A percentile compares a stretch with the other conserved stretches of the same genome.
Conservation (phyloP, 2,888 invertebrate genomes). For the Graphium colonna region DNA sequence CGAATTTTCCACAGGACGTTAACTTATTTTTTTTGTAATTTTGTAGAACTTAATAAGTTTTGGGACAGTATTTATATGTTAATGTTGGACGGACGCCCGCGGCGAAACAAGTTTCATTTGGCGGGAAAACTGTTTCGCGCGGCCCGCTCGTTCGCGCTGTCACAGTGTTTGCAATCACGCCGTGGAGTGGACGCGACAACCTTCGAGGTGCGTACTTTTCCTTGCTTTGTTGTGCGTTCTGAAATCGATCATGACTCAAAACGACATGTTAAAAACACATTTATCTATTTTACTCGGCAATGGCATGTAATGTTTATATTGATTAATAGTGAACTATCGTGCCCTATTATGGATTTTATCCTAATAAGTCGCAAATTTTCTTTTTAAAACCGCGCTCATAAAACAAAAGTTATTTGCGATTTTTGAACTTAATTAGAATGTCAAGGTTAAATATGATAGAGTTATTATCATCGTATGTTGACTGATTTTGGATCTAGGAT, state of each 20-base stretch:
- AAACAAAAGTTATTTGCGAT: too few relatives aligned
- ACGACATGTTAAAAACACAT: background rate
- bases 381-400: too few relatives aligned
- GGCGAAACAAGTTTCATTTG: conserved; percentile 29
- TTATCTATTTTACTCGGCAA: background rate
- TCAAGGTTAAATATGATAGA: too few relatives aligned
- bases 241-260: background rate
- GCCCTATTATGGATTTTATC: too few relatives aligned
- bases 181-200: conserved; percentile 30
- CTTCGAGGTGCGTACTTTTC: conserved; percentile 27
- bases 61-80: conserved; percentile 11
- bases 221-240: conserved; percentile 7
- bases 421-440: too few relatives aligned
- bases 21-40: conserved; percentile 9
- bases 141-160: conserved; percentile 25
- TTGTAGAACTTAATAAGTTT: conserved; percentile 1
- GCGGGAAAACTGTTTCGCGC: conserved; percentile 27
- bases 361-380: too few relatives aligned
- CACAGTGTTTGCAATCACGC: conserved; percentile 32
- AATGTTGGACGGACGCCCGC: conserved; percentile 1
- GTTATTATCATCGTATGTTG: too few relatives aligned
- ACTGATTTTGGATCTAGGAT: too few relatives aligned
- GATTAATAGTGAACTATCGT: too few relatives aligned
- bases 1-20: background rate
- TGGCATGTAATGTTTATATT: background rate